Base-by-base conservation (phyloP, 2,888 invertebrate species). In the Philaethria dido region DNA sequence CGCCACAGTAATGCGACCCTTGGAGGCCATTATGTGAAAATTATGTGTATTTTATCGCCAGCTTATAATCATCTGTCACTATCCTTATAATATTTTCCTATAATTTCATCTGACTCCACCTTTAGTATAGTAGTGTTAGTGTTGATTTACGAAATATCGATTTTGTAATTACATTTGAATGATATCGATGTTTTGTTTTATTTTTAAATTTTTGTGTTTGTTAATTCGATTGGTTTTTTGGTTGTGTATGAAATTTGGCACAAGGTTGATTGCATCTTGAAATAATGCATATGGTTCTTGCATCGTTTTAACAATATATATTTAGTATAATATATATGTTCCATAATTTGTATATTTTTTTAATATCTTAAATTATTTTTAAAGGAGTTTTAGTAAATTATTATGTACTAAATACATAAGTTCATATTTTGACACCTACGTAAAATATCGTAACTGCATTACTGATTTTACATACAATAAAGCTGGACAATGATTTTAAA, bases 31-130 rank as follows among this genome's bases (percentile, higher is more conserved):
- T 89, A 89, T 80, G 79, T 80, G 83, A 84, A 90, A 92, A 92
- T 92, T 91, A 91, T 92, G 91, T 92, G 85, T 92, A 91, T 92
- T 92, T 92, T 92, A 92, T 92, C 91, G 88, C 88, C 86, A 86
- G 88, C 89, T 92, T 92, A 92, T 92, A 92, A 92, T 92, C 91
- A 92, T 92, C 90, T 92, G 92, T 92, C 92, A 92, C 92, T 90
- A 91, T 90, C 88, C 87, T 89, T 89, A 91, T 87, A 86, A 88
- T 91, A 90, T 92, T 92, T 89, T 92, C 84, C 88, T 89, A 88
- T 89, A 92, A 92, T 92, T 89, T 88, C 85, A 86, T 85, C 84
- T 82, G 81, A 85, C 82, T 78, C 84, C 87, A 81, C 85, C 87
- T 83, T 75, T 74, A 44, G 11, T n/a, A 25, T 69, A 71, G 68